Evolutionary conservation across 2,113 vertebrate genomes (phyloP), one percentile per base, ranked within the genome.

Genomic region (Tragelaphus scriptus): DNA sequence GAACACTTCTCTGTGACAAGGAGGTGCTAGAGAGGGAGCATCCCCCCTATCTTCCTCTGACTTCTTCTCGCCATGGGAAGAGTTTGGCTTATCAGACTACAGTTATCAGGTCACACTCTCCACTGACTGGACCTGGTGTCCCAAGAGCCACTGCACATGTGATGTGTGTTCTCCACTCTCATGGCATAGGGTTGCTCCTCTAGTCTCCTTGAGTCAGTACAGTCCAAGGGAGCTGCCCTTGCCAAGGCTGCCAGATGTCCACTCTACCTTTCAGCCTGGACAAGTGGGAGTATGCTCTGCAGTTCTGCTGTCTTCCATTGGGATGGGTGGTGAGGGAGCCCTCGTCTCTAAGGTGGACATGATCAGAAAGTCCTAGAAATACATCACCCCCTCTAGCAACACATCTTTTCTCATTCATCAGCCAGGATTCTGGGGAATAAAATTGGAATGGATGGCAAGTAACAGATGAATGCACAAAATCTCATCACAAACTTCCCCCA

Each of bases 81-180:
- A 79, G 36, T 30, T 16, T 93, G 87, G 28, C 44, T 51, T 11
- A 26, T 44, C 53, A 80, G 55, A 80, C 28, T 23, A 17, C 44
- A 32, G 15, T 30, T 49, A 36, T 10, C 0, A 10, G 75, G n/a
- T 47, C 58, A 88, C 17, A 2, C 65, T 81, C 63, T 58, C 12
- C n/a, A 6, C 12, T 11, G 58, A 49, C 36, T 14, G 49, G 82
- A 25, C 28, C 63, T 55, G 28, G 23, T 32, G 17, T 13, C 12
- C 49, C 55, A 19, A 40, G 4, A 85, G 51, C 25, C 79, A 2
- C 15, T 32, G n/a, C 10, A 7, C 3, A 4, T 0, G 1, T 16
- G 13, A 5, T 12, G 12, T 7, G 3, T 6, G 19, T 17, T 26
- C n/a, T 88, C 77, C 12, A 21, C n/a, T 63, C 23, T 55, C 28